Conservation (phyloP, 2,113 vertebrate genomes). For the Heloderma charlesbogerti region DNA sequence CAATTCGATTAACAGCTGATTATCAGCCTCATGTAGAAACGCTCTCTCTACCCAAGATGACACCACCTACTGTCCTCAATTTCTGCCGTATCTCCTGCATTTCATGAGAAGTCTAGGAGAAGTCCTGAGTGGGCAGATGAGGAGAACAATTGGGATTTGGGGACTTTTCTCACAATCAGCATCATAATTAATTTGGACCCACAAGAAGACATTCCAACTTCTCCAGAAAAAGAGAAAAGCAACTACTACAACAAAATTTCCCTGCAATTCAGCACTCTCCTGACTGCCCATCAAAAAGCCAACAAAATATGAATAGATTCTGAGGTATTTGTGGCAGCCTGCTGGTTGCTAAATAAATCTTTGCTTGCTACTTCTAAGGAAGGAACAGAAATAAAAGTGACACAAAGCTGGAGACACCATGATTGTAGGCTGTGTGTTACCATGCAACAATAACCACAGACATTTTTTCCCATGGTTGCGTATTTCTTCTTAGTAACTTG, state of each 20-base stretch:
- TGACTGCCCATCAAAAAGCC: conserved; percentile 30
- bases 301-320: background rate
- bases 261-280: conserved; percentile 15
- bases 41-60: background rate
- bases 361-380: background rate
- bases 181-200: background rate
- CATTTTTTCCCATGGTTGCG: background rate
- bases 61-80: background rate
- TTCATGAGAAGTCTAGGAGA: background rate
- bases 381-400: background rate
- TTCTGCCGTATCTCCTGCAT: accelerated
- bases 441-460: conserved; percentile 21
- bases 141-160: background rate
- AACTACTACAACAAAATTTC: background rate
- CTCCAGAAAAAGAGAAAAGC: background rate
- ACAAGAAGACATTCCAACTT: conserved; percentile 24
- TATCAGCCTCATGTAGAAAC: background rate
- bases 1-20: background rate
- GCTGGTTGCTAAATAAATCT: conserved; percentile 6
- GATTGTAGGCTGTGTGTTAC: conserved; percentile 14
- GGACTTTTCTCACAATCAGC: background rate
- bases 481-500: conserved; percentile 23
- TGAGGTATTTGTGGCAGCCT: conserved; percentile 21
- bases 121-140: background rate
- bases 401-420: background rate